Base-by-base conservation (phyloP, 2,888 invertebrate species). In the Rhamnusium bicolor region DNA sequence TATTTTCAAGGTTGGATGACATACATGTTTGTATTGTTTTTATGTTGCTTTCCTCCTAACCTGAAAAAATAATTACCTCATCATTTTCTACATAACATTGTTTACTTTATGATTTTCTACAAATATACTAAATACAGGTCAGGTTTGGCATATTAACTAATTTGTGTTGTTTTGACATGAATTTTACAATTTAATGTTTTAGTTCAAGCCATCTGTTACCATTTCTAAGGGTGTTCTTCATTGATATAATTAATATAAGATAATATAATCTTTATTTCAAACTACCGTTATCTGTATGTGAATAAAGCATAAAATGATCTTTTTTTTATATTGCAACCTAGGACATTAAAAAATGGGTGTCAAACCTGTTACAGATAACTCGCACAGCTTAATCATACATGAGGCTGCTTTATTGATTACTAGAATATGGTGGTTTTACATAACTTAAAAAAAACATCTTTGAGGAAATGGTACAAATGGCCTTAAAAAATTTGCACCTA, bases 71-170 rank as follows among this genome's bases (percentile, higher is more conserved):
- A 40, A 40, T 40, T 40, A 40, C 12, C 12, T 40, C 1, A 10
- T 40, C 2, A 5, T 40, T 40, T 2, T 40, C 40, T 14, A 40
- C 40, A n/a, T 40, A 10, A 40, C n/a, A 40, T 40, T 32, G 10
- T 18, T 27, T 56, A n/a, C 12, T 56, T 56, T n/a, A 14, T 3
- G 40, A 19, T 46, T 14, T 47, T 46, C 19, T 18, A 21, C 14
- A 60, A 29, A 14, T 18, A 10, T 47, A 62, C 24, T 62, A 61
- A 21, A 14, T 27, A 46, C 1, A 14, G 18, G 16, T 27, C 63
- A 51, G 63, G 63, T 63, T 63, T 63, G 63, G 49, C n/a, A n/a
- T 19, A 49, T 63, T 49, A 10, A 47, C 47, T 46, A 27, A 14
- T 63, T 16, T 47, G 16, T 63, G 63, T 63, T 63, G 63, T 51